Base-by-base conservation (phyloP, 2,888 invertebrate genomes). In the Axea sp. region DNA sequence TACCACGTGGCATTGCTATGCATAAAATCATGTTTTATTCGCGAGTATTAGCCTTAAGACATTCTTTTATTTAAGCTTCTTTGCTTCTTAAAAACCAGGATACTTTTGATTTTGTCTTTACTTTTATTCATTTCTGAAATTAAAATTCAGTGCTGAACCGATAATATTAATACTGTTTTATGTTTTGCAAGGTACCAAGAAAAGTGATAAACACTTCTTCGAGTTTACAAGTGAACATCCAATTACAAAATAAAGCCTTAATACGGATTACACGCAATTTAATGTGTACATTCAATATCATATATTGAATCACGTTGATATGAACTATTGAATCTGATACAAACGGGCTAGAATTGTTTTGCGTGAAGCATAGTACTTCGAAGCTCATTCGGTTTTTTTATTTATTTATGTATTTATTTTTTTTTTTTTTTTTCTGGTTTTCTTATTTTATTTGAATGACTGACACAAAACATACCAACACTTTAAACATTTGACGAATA, bases 401-500 rank as follows among this genome's bases (percentile, higher is more conserved):
- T 2, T n/a, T 59, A 7, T 31, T 47, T 37, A 26, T 7, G 17
- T 14, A 2, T 11, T 28, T n/a, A 19, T 53, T 26, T 49, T 15
- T 17, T 35, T 11, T 33, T 22, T 41, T 43, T 26, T 53, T 33
- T 28, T 31, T 37, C 24, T 43, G 11, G 8, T 15, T 24, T 30
- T 37, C 5, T 11, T 43, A 49, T 7, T 43, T 60, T 64, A 49
- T 14, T 35, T 8, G 59, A 65, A 65, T 67, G 73, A 67, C 55
- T 59, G 65, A 73, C 73, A 59, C 47, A 73, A 73, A 73, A 67
- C 53, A 60, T 73, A 73, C 37, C 47, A 67, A 73, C 65, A 64
- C 57, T 24, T 64, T 64, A 72, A 72, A 72, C 72, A 64, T 64
- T 28, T 64, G 35, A 72, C 51, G 51, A 72, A 72, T 71, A 72